phyloP scores from a whole-genome alignment of 2,797 vertebrate genomes.

The Eupleurogrammus muticus region DNA sequence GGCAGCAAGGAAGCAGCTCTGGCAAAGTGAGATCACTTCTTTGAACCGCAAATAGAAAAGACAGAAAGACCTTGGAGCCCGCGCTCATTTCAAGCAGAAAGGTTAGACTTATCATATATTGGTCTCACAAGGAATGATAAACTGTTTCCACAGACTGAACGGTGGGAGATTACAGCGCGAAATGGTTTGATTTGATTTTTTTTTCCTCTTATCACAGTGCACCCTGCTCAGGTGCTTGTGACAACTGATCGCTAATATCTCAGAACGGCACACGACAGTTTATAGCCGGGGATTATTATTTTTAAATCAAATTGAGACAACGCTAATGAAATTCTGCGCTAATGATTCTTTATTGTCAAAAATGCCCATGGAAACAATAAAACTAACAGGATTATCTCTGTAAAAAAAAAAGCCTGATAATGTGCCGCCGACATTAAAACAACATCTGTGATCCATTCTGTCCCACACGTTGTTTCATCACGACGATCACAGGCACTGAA shows the following conservation, averaged over 20 bases:
- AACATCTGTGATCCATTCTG: not conserved
- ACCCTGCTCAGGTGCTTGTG: slow-evolving; percentile 12
- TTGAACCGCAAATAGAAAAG: not conserved
- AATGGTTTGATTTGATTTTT: slow-evolving; percentile 34
- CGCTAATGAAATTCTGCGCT: not conserved
- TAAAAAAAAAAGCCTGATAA: not conserved
- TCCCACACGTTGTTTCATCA: not conserved
- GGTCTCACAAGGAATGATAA: slow-evolving; percentile 5
- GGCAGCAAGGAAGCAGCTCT: slow-evolving; percentile 14
- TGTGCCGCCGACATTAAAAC: not conserved
- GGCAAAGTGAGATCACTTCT: slow-evolving; percentile 38
- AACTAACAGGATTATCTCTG: not conserved
- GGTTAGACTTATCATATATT: slow-evolving; percentile 12
- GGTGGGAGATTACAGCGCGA: slow-evolving; percentile 25
- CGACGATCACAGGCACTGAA: not conserved
- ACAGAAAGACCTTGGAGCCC: not conserved
- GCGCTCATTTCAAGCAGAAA: slow-evolving; percentile 11
- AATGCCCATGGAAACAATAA: not conserved
- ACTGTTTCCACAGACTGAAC: slow-evolving; percentile 4
- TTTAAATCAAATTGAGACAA: not conserved
- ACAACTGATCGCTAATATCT: slow-evolving; percentile 4
- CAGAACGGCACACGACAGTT: not conserved
- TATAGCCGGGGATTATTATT: not conserved
- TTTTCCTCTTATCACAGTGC: slow-evolving; percentile 10
- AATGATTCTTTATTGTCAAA: not conserved